Conservation (phyloP, 2,888 invertebrate species). For the Watsonalla binaria region DNA sequence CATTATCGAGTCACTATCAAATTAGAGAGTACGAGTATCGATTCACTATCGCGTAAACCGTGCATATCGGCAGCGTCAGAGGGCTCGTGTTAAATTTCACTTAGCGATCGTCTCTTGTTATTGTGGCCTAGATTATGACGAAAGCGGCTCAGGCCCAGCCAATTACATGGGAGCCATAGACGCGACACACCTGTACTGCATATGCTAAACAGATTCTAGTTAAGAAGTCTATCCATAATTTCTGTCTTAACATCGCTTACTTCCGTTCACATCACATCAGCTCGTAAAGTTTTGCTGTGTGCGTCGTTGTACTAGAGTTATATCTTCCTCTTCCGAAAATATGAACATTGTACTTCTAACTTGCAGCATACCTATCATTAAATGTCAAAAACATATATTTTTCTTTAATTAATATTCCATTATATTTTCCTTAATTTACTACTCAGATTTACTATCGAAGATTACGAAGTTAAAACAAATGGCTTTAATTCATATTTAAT, state of each 20-base stretch:
- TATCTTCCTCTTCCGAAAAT: no score
- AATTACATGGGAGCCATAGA: conserved; percentile 45
- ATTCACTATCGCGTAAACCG: conserved; percentile 13
- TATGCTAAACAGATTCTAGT: not conserved
- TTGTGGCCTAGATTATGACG: conserved; percentile 54
- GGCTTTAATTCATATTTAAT: not conserved
- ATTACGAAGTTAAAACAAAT: not conserved
- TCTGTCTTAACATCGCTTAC: no score
- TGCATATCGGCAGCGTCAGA: conserved; percentile 30
- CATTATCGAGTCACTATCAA: conserved; percentile 7
- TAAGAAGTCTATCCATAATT: not conserved
- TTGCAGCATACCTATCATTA: no score
- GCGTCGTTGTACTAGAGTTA: no score
- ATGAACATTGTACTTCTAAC: no score
- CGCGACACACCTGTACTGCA: conserved; percentile 26
- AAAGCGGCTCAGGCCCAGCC: conserved; percentile 51
- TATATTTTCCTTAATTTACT: no score
- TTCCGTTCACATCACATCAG: no score
- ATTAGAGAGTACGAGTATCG: conserved; percentile 9
- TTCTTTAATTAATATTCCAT: not conserved
- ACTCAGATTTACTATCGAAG: no score
- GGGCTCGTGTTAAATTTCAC: conserved; percentile 42
- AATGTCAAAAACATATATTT: no score
- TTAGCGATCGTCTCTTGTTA: conserved; percentile 49
- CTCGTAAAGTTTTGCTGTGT: no score